Base-by-base conservation (phyloP, 2,113 vertebrate species). In the Riparia riparia region DNA sequence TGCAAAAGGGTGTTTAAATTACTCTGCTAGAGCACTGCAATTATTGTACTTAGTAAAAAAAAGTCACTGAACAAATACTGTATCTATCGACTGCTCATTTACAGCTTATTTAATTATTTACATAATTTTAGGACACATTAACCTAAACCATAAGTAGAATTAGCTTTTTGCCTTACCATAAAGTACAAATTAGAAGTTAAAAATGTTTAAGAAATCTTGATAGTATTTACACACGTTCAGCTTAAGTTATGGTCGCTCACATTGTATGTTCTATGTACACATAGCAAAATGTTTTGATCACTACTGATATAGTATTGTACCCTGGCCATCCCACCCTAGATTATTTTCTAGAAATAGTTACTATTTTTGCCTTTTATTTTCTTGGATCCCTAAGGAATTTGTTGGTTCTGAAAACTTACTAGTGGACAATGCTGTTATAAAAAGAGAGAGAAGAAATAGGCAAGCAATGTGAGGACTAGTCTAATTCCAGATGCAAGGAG, bases 151-250 rank as follows among this genome's bases (percentile, higher is more conserved):
- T 98, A 96, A 97, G 97, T 98, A 98, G 98, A 97, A 98, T 98
- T 94, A 98, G 97, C 98, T 98, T 98, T 98, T 97, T 97, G 96
- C 97, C 98, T 98, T 98, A 98, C 97, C 96, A 96, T 98, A 98
- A 98, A 98, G 97, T 99, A 99, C 98, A 99, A 99, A 99, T 98
- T 97, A 98, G 93, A 98, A 98, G 97, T 98, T 98, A 99, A 98
- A 99, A 99, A 98, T 98, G 97, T 98, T 97, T 98, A 98, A 98
- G 98, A 99, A 99, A 99, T 98, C 95, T 98, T 98, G 97, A 97
- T 97, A 97, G 84, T 99, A 99, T 99, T 98, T 99, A 99, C 99
- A 99, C 91, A 95, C 73, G 86, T 97, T 98, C 95, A 94, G 93
- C 98, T 97, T 98, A 97, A 98, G 94, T 97, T 74, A 98, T 97